These are phyloP conservation scores for Aphelenchoides fujianensis DNA, from an alignment of 1,140 invertebrate species.

Conservation along the genomic window DNA sequence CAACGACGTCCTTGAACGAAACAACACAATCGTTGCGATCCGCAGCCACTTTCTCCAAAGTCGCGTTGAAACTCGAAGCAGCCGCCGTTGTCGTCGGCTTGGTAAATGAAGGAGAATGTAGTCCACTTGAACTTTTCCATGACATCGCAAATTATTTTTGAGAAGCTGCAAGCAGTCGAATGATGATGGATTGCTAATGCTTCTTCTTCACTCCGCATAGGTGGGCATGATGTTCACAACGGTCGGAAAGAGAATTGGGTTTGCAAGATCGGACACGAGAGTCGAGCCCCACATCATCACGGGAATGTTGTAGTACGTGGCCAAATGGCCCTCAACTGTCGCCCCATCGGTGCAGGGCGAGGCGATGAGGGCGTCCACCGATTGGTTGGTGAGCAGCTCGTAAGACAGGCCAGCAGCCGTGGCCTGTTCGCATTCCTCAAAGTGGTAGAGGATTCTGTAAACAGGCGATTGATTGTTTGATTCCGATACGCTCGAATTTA, in stretches of 20 bases:
- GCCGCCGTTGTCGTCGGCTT: constrained; percentile 30
- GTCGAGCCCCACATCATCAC: constrained; percentile 28
- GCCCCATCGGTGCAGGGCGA: constrained; percentile 34
- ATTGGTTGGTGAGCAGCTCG: constrained; percentile 24
- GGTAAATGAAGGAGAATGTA: constrained; percentile 34
- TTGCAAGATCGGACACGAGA: constrained; percentile 26
- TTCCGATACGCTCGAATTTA: background rate
- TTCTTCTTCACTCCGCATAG: constrained; percentile 24
- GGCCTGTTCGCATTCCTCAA: constrained; percentile 26
- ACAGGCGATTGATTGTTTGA: constrained; percentile 7
- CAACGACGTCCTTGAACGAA: constrained; percentile 16
- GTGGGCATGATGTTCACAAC: constrained; percentile 30
- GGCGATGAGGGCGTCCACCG: constrained; percentile 25
- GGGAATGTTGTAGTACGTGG: constrained; percentile 39
- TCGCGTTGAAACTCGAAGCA: constrained; percentile 30
- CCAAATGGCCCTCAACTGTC: constrained; percentile 24
- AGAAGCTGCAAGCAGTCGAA: constrained; percentile 23
- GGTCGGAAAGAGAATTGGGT: constrained; percentile 31
- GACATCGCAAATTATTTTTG: constrained; percentile 28
- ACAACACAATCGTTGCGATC: constrained; percentile 8
- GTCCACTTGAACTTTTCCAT: constrained; percentile 32
- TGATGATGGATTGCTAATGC: background rate
- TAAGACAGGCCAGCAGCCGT: constrained; percentile 23
- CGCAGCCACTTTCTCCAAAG: constrained; percentile 27
- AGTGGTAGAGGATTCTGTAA: constrained; percentile 22